Evolutionary conservation across 2,797 vertebrate species (phyloP).

Genomic region (Propithecus perrieri): DNA sequence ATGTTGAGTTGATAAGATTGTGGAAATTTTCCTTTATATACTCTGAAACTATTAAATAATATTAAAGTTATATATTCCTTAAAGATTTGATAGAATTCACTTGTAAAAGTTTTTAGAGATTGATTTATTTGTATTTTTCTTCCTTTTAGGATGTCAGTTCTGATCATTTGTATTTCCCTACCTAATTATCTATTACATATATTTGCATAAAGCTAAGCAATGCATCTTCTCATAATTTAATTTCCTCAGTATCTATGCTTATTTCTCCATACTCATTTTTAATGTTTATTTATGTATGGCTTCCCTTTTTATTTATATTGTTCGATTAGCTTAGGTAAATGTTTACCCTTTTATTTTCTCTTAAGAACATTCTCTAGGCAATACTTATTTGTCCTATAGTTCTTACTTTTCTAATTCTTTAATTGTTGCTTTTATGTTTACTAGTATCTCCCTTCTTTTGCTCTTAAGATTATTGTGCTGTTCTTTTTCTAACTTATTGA

Average conservation of each 20-base stretch:
- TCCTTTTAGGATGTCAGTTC: neutral
- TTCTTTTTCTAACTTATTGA: conserved; percentile 9
- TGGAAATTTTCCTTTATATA: neutral
- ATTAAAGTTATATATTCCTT: neutral
- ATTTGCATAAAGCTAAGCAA: conserved; percentile 17
- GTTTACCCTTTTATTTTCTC: neutral
- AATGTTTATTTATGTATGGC: neutral
- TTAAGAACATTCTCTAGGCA: neutral
- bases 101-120: conserved; percentile 19
- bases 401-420: neutral
- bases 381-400: neutral
- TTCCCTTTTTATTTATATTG: neutral
- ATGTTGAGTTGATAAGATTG: neutral
- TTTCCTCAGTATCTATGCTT: neutral
- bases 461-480: neutral
- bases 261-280: neutral
- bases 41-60: conserved; percentile 32
- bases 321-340: neutral
- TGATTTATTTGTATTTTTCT: neutral
- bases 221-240: neutral
- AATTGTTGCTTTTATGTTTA: conserved; percentile 20
- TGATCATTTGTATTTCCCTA: conserved; percentile 18
- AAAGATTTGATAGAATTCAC: neutral
- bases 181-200: neutral
- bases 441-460: neutral